Evolutionary conservation across 2,113 vertebrate genomes (phyloP).

Genomic region (Ochotona princeps): DNA sequence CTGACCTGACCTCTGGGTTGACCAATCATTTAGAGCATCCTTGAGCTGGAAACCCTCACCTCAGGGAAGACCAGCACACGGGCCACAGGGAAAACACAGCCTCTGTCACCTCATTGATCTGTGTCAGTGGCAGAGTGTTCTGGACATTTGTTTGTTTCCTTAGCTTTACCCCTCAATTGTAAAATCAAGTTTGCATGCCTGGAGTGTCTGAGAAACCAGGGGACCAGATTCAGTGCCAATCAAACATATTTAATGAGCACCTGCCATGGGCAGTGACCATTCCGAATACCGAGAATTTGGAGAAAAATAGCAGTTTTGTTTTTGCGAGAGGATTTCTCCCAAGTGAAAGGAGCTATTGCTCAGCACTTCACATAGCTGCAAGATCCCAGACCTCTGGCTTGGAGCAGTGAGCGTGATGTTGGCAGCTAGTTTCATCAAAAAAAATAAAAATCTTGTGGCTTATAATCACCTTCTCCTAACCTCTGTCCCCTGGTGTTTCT

Average conservation of each 20-base stretch:
- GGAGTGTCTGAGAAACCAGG: background rate
- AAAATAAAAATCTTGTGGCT: background rate
- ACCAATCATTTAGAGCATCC: background rate
- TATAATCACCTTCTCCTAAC: slow-evolving; percentile 62
- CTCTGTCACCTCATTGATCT: slow-evolving; percentile 26
- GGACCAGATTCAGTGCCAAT: background rate
- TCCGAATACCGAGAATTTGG: slow-evolving; percentile 29
- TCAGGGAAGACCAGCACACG: background rate
- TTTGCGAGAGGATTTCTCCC: slow-evolving; percentile 27
- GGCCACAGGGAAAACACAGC: background rate
- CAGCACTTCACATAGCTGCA: background rate
- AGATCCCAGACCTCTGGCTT: background rate
- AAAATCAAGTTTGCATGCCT: slow-evolving; percentile 28
- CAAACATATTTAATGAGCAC: background rate
- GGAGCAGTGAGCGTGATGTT: background rate
- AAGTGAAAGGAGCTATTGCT: background rate
- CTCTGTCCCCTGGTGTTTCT: slow-evolving; percentile 64
- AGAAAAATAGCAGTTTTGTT: background rate
- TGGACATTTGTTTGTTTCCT: slow-evolving; percentile 19
- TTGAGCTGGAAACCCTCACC: background rate
- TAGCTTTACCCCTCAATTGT: slow-evolving; percentile 18
- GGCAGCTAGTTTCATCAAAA: background rate
- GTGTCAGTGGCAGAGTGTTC: background rate
- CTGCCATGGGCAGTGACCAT: background rate
- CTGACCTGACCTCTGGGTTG: background rate